These are phyloP conservation scores for Semotilus atromaculatus DNA, from an alignment of 2,797 vertebrate genomes.

Conservation along the genomic window DNA sequence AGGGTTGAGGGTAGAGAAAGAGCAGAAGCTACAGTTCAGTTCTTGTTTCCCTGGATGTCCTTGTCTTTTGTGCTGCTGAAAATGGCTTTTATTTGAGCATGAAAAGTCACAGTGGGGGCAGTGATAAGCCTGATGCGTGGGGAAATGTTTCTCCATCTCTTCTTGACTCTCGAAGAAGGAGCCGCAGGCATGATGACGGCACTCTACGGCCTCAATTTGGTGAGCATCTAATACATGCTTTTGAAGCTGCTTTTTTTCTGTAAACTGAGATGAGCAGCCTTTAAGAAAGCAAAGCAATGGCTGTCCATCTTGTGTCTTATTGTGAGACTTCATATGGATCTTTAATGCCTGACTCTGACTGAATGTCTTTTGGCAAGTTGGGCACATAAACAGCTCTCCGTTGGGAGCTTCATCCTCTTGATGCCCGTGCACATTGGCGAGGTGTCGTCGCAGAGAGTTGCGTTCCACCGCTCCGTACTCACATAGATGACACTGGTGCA, in stretches of 20 bases:
- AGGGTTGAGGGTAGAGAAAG: constrained; percentile 90
- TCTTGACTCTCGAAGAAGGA: constrained; percentile 80
- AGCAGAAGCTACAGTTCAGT: constrained; percentile 88
- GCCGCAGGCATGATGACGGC: constrained; percentile 88
- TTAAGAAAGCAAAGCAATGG: constrained; percentile 83
- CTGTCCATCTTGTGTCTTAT: constrained; percentile 66
- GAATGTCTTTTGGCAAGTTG: constrained; percentile 86
- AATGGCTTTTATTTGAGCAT: constrained; percentile 91
- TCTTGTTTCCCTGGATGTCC: constrained; percentile 87
- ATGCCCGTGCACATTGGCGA: constrained; percentile 85
- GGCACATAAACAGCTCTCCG: constrained; percentile 83
- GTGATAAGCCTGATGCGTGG: constrained; percentile 93
- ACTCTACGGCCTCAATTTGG: constrained; percentile 80
- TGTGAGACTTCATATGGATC: constrained; percentile 92
- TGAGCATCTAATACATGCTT: constrained; percentile 84
- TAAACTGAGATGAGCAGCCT: constrained; percentile 78
- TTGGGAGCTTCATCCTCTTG: constrained; percentile 71
- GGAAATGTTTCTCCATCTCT: constrained; percentile 90
- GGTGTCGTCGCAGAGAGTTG: constrained; percentile 89
- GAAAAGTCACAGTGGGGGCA: constrained; percentile 92
- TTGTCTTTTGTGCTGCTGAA: constrained; percentile 89
- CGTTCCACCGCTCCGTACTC: constrained; percentile 92
- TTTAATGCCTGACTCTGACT: constrained; percentile 89
- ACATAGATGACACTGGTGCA: constrained; percentile 89
- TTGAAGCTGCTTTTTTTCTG: constrained; percentile 83